Base-by-base conservation (phyloP, 2,797 vertebrate species). In the Chloroceryle inda region DNA sequence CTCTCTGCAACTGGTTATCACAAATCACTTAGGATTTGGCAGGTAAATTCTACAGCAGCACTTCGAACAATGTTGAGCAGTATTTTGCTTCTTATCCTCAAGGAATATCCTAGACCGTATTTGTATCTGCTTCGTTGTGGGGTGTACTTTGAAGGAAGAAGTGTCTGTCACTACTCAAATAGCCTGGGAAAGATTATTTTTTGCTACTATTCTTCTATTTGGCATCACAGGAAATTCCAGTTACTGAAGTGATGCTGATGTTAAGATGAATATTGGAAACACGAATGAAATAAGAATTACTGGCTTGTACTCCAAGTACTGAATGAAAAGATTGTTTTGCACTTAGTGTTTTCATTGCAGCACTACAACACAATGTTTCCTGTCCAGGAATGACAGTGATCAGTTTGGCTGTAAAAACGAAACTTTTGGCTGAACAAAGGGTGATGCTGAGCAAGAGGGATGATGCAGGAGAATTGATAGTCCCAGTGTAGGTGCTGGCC, bases 381-480 rank as follows among this genome's bases (percentile, higher is more conserved):
- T 97, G 86, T 92, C 95, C 88, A 94, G 89, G 67, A 88, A 75
- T 73, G 86, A 66, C 88, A 77, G 4, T 31, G 69, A 76, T 93
- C 42, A 16, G 24, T 90, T 91, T 97, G 95, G 92, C 92, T 89
- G 80, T 56, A 75, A 52, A 45, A 86, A 22, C 49, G 72, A 92
- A 77, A 73, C n/a, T 21, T 91, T 96, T 96, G 92, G 82, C 87
- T 92, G 94, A 85, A 89, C 91, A 95, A 91, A 95, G 85, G 14
- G 90, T 94, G 82, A 88, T 88, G 58, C 66, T 96, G 73, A 85
- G 93, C 89, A 86, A 90, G 82, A 83, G 61, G 49, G 79, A 66
- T 58, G 88, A 72, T 92, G 78, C n/a, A 15, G 2, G 0, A 76
- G 68, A 49, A 35, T 12, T 55, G 5, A n/a, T 66, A 38, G 11